Conservation (phyloP, 2,797 vertebrate genomes). For the Notamacropus eugenii region DNA sequence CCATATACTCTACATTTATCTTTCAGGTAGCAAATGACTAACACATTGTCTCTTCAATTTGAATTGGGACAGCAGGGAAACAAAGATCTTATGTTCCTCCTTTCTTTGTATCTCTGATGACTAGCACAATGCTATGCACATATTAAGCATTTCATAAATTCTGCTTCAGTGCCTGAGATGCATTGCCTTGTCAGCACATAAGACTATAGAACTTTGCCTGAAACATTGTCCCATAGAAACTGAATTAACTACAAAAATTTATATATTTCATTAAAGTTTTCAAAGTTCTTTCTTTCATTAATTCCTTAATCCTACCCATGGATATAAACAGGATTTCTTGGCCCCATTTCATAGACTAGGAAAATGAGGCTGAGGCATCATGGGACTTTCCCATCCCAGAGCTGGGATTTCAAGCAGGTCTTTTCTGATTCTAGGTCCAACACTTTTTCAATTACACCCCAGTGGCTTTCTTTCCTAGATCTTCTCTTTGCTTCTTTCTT, state of each 20-base stretch:
- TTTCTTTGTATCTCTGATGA: not conserved
- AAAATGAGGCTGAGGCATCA: not conserved
- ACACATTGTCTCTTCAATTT: not conserved
- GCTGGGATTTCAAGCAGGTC: not conserved
- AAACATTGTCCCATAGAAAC: not conserved
- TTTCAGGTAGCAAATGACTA: not conserved
- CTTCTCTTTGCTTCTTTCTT: not conserved
- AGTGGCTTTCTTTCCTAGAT: not conserved
- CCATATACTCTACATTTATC: not conserved
- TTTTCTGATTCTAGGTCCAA: not conserved
- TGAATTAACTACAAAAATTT: not conserved
- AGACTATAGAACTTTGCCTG: not conserved
- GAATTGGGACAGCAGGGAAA: not conserved
- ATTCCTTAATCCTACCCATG: not conserved
- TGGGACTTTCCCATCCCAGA: not conserved
- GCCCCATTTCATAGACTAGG: not conserved
- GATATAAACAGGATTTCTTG: not conserved
- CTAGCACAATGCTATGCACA: not conserved
- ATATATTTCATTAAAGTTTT: not conserved
- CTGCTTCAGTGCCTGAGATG: not conserved
- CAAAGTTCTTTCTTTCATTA: not conserved
- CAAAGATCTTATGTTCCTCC: fast-evolving
- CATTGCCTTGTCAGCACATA: not conserved
- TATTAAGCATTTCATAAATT: not conserved
- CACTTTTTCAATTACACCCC: not conserved